Evolutionary conservation across 2,113 vertebrate species (phyloP).

Genomic region (Lampris incognitus): DNA sequence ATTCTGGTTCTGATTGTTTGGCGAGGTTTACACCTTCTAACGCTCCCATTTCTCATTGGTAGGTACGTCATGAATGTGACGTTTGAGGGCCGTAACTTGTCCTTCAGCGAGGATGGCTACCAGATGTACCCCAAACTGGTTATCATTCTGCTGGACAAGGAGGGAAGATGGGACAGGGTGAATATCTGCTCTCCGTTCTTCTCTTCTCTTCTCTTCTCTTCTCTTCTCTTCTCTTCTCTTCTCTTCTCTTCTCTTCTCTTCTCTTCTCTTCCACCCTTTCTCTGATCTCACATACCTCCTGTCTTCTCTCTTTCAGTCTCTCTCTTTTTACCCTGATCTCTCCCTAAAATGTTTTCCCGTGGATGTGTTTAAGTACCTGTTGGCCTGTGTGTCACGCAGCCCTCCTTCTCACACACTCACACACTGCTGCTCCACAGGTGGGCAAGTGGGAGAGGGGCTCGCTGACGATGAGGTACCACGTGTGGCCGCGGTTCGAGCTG

Average conservation of each 20-base stretch:
- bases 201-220: not conserved
- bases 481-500: conserved; percentile 96
- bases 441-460: conserved; percentile 98
- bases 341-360: conserved; percentile 13
- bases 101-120: conserved; percentile 97
- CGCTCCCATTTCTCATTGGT: conserved; percentile 54
- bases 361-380: conserved; percentile 37
- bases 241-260: not conserved
- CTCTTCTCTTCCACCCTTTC: not conserved
- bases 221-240: not conserved
- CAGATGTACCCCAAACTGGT: conserved; percentile 99
- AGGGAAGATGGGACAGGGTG: conserved; percentile 93
- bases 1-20: not conserved
- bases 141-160: conserved; percentile 97
- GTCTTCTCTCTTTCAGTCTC: conserved; percentile 10
- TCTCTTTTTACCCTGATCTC: conserved; percentile 14
- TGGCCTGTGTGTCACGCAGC: conserved; percentile 41
- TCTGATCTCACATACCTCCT: not conserved
- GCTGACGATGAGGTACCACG: conserved; percentile 95
- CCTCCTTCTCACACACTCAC: conserved; percentile 23
- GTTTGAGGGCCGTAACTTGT: conserved; percentile 98
- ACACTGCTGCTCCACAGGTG: conserved; percentile 82
- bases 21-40: conserved; percentile 7
- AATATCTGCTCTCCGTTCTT: conserved; percentile 30
- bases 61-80: conserved; percentile 99